phyloP scores from a whole-genome alignment of 2,797 vertebrate species.

The Lindbergichthys nudifrons region DNA sequence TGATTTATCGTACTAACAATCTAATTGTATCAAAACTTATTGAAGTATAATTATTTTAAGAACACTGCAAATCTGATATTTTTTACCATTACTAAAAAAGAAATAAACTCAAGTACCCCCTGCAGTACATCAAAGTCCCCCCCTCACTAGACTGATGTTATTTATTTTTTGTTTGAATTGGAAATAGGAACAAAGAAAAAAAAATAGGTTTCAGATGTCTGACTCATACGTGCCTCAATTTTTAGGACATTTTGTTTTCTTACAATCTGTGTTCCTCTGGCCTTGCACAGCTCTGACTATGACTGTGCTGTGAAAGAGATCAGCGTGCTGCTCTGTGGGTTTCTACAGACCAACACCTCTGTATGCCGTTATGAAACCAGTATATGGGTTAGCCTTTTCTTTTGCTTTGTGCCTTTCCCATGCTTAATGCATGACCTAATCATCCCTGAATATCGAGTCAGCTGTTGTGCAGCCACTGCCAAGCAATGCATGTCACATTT shows the following conservation, averaged over 20 bases:
- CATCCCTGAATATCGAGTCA: constrained; percentile 15
- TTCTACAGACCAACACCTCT: background rate
- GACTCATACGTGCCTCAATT: constrained; percentile 8
- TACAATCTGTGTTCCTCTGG: background rate
- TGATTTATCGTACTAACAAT: too few relatives aligned
- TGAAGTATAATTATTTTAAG: too few relatives aligned
- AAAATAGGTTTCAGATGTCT: background rate
- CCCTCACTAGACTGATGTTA: too few relatives aligned
- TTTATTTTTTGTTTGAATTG: constrained; percentile 6
- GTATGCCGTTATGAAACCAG: background rate
- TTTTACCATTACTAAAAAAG: too few relatives aligned
- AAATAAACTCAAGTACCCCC: too few relatives aligned
- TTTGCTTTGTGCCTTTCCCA: background rate
- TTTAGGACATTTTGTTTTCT: constrained; percentile 2
- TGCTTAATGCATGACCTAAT: constrained; percentile 15
- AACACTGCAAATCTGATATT: too few relatives aligned
- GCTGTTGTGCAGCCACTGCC: constrained; percentile 11
- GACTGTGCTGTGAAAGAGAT: background rate
- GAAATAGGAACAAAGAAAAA: background rate
- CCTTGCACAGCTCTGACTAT: background rate
- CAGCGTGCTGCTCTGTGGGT: background rate
- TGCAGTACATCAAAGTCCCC: too few relatives aligned
- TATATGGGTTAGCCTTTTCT: background rate
- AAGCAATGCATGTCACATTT: constrained; percentile 1
- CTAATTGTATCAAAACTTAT: too few relatives aligned